These are phyloP conservation scores for Aviceda subcristata DNA, from an alignment of 2,113 vertebrate species.

Conservation along the genomic window DNA sequence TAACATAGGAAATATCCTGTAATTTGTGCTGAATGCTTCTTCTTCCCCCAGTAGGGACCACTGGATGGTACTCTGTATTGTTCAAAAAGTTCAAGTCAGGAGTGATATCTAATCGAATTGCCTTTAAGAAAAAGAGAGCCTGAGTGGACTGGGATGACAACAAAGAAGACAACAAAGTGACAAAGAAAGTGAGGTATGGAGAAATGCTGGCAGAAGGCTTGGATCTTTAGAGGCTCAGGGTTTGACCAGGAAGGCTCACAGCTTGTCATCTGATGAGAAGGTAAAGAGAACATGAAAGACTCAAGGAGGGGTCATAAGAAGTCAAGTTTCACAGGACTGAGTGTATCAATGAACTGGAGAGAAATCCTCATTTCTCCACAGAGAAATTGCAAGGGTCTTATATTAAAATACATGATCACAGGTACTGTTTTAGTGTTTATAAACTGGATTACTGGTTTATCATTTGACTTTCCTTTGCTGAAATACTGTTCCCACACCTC, in stretches of 20 bases:
- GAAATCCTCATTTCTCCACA: not conserved
- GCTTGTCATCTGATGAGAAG: not conserved
- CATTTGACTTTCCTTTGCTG: not conserved
- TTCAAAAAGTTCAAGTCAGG: not conserved
- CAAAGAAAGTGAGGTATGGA: not conserved
- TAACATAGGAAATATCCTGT: not conserved
- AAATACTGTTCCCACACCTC: not conserved
- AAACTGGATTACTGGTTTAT: not conserved
- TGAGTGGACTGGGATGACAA: not conserved
- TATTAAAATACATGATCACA: not conserved
- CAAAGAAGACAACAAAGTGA: not conserved
- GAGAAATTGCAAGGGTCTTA: not conserved
- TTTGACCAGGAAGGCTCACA: slow-evolving; percentile 2
- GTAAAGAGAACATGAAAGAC: not conserved
- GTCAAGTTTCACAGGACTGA: not conserved
- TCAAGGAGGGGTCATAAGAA: not conserved
- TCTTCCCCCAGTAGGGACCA: not conserved
- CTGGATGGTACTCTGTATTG: not conserved
- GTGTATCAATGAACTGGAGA: not conserved
- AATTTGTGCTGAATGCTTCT: not conserved
- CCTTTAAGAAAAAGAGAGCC: not conserved
- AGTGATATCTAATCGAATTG: not conserved
- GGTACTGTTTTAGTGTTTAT: not conserved
- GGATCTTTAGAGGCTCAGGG: not conserved
- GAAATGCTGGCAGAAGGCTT: not conserved